Conservation (phyloP, 2,797 vertebrate species). For the Pseudocheirus occidentalis region DNA sequence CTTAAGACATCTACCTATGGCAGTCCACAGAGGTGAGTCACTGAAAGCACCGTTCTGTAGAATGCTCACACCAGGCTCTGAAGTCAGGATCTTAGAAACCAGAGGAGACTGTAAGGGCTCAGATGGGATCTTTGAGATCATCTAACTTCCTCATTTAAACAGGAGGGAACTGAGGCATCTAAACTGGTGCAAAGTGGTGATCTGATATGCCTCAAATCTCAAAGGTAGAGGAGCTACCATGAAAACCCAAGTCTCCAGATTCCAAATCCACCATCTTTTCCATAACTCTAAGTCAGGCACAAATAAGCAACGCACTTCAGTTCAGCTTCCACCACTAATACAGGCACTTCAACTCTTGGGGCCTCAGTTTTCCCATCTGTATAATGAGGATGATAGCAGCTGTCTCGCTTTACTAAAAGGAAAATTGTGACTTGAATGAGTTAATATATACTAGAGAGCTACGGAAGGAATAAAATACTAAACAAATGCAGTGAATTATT, state of each 20-base stretch:
- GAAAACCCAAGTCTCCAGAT: neutral
- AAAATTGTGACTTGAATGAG: neutral
- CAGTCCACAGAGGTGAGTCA: neutral
- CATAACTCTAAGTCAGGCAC: neutral
- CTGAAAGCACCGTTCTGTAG: neutral
- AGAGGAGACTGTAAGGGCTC: neutral
- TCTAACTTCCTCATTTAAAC: neutral
- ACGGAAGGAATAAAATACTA: neutral
- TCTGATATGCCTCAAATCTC: neutral
- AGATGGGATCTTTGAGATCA: neutral
- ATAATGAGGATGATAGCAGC: neutral
- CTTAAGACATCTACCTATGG: neutral
- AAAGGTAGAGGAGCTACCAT: neutral
- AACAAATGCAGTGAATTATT: neutral
- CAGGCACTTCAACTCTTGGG: neutral
- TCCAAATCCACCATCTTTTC: neutral
- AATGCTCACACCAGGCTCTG: neutral
- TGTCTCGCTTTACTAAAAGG: neutral
- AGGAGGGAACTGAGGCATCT: neutral
- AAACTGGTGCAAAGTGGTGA: neutral
- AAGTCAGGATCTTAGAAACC: neutral
- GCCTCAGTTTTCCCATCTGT: neutral
- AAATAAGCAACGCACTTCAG: neutral
- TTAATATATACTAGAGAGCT: neutral
- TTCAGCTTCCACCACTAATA: neutral